Conservation (phyloP, 2,888 invertebrate species). For the Choreutis nemorana region DNA sequence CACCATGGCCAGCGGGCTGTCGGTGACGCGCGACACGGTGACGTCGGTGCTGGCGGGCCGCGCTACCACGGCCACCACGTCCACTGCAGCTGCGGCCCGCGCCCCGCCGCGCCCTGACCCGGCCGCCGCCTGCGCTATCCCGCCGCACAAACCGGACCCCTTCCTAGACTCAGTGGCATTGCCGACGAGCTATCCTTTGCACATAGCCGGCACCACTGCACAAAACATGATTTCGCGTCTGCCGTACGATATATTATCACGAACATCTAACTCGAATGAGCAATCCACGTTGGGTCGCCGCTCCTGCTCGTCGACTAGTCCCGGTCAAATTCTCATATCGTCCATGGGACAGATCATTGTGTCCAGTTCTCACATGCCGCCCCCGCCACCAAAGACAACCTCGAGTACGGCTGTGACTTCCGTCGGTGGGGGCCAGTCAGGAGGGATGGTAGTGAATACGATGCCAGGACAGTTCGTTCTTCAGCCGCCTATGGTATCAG, state of each 20-base stretch:
- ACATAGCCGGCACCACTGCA: conserved; percentile 56
- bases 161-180: conserved; percentile 55
- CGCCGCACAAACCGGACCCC: conserved; percentile 55
- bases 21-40: conserved; percentile 81
- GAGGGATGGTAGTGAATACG: conserved; percentile 82
- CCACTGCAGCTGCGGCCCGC: conserved; percentile 70
- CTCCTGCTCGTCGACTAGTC: conserved; percentile 30
- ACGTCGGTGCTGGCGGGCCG: conserved; percentile 81
- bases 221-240: conserved; percentile 66
- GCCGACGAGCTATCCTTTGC: conserved; percentile 49
- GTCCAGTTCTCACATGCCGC: conserved; percentile 71
- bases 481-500: conserved; percentile 79
- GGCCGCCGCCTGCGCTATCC: conserved; percentile 51
- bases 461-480: conserved; percentile 80
- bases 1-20: conserved; percentile 74
- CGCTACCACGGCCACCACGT: conserved; percentile 79
- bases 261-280: conserved; percentile 45
- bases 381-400: conserved; percentile 69
- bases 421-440: conserved; percentile 70
- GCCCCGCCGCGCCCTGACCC: conserved; percentile 48
- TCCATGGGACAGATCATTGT: conserved; percentile 79
- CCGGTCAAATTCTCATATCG: conserved; percentile 78
- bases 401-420: conserved; percentile 72
- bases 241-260: conserved; percentile 75
- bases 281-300: conserved; percentile 32